Conservation (phyloP, 2,888 invertebrate species). For the Drosophila lutescens region DNA sequence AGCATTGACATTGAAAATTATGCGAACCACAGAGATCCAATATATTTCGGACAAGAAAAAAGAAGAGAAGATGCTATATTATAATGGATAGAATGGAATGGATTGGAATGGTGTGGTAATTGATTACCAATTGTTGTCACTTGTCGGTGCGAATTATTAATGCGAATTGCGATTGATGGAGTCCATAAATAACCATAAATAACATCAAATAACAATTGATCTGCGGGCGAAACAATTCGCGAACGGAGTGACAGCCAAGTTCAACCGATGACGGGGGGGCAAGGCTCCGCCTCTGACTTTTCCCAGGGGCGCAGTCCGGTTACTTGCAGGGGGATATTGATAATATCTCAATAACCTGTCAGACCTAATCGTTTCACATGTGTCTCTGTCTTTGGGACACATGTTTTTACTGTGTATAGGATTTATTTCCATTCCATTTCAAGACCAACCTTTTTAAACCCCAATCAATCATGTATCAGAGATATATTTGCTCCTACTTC, state of each 20-base stretch:
- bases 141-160: conserved; percentile 36
- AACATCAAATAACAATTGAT: conserved; percentile 15
- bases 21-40: conserved; percentile 52
- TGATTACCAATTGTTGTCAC: conserved; percentile 42
- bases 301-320: conserved; percentile 10
- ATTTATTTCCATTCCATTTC: not conserved
- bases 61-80: conserved; percentile 13
- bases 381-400: not conserved
- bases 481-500: not conserved
- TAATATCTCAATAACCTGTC: not conserved
- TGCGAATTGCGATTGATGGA: conserved; percentile 62
- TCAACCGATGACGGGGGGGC: conserved; percentile 31
- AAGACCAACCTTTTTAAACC: not conserved
- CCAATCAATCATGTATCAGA: not conserved
- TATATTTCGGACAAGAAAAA: not conserved
- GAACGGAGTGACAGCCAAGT: conserved; percentile 35
- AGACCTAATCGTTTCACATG: not conserved
- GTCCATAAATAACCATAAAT: conserved; percentile 25
- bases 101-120: conserved; percentile 24
- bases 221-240: conserved; percentile 28
- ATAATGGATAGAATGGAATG: conserved; percentile 7
- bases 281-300: conserved; percentile 12
- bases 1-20: conserved; percentile 77
- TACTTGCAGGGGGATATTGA: too few species aligned
- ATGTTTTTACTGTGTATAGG: not conserved